Conservation (phyloP, 2,797 vertebrate genomes). For the Rhynchonycteris naso region DNA sequence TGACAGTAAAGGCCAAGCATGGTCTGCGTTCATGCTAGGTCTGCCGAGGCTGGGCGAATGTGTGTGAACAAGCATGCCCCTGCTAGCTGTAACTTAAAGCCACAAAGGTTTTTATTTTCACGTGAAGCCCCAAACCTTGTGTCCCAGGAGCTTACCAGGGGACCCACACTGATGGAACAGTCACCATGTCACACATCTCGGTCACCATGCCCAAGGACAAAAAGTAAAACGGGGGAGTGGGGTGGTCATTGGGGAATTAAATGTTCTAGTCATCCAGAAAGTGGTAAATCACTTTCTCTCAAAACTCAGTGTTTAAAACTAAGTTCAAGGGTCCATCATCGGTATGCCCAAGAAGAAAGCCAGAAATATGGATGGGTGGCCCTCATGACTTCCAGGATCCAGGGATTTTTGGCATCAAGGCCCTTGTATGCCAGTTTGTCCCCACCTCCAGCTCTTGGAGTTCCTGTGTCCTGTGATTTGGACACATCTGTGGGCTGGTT, state of each 20-base stretch:
- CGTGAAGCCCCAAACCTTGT: background rate
- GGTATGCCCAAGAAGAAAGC: background rate
- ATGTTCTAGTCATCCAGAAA: background rate
- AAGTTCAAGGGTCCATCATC: background rate
- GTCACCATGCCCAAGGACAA: background rate
- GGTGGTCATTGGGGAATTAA: background rate
- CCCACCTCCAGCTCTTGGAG: too few relatives aligned
- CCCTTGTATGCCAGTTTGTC: background rate
- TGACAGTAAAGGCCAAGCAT: fast-evolving
- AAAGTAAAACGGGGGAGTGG: fast-evolving
- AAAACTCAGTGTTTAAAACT: background rate
- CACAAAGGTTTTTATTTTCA: background rate
- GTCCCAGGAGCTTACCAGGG: background rate
- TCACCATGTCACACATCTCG: fast-evolving
- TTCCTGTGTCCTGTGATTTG: background rate
- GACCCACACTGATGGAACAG: background rate
- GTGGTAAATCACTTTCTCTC: background rate
- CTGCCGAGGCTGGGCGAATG: background rate
- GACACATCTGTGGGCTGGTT: fast-evolving
- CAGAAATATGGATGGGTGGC: background rate
- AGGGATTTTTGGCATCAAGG: background rate
- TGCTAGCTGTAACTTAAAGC: too few relatives aligned
- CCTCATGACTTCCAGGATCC: background rate
- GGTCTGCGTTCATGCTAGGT: background rate
- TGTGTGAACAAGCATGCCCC: background rate